Base-by-base conservation (phyloP, 2,888 invertebrate genomes). In the Caenorhabditis sp. region DNA sequence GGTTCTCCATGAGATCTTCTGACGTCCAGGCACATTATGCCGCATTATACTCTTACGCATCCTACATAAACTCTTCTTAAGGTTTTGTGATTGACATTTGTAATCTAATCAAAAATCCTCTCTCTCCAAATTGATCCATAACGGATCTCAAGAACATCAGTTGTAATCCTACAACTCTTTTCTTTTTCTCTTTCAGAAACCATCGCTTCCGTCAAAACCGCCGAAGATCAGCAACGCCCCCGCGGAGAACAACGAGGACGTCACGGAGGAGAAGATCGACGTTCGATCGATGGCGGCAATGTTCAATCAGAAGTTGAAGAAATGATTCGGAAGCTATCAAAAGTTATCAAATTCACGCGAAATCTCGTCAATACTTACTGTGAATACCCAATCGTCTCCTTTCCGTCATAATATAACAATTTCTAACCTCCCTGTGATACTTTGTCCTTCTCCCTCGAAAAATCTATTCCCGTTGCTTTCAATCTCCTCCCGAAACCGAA, bases 251-350 rank as follows among this genome's bases (percentile, higher is more conserved):
- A n/a, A 35, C 31, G 68, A 68, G 16, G 58, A 22, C 31, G 24
- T 28, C 1, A 24, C 28, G 10, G 81, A 81, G 35, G 82, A 76
- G 19, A 82, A 72, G 44, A 31, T 82, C 5, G 76, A 82, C 41
- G 82, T 82, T 4, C 63, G 76, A 22, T 70, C 75, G 19, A 76
- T 82, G 76, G 82, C 82, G 5, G 82, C 82, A 14, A 82, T 76
- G 72, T 82, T 82, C 58, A 72, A 82, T 28, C 64, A 72, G 35
- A 64, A 64, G n/a, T 24, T 66, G 38, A 76, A 82, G 28, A 72
- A 76, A 44, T 77, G 56, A 75, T 14, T 10, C 10, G 22, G 22
- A 26, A 6, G 14, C 12, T 41, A 4, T 54, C 22, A 22, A 59
- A 28, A n/a, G 28, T 47, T 64, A 66, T 66, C 56, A 26, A 12